Percentiles rank a stretch among this genome's conserved stretches.
Evolutionary conservation across 2,797 vertebrate species (phyloP).

Genomic region (Cuculus canorus): DNA sequence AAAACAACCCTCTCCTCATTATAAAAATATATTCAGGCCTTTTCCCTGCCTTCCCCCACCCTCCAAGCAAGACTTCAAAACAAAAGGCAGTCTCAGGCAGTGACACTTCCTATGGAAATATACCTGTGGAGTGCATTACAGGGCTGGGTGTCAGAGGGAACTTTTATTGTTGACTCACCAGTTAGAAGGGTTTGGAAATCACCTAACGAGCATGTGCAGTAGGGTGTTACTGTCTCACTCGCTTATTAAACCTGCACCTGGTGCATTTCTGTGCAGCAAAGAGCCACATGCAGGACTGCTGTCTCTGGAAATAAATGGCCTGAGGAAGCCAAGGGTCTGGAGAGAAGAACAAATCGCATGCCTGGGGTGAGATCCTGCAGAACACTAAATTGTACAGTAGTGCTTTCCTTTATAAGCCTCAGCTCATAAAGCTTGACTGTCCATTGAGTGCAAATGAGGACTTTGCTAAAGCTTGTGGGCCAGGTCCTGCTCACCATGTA

Average conservation of each 20-base stretch:
- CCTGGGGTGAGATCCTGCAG: not conserved
- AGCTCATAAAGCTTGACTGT: rapidly evolving
- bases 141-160: not conserved
- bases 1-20: not conserved
- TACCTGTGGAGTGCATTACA: not conserved
- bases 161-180: not conserved
- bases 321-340: not conserved
- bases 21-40: not conserved
- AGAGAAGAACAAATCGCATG: not conserved
- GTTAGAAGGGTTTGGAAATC: conserved; percentile 11
- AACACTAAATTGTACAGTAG: not conserved
- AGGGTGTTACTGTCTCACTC: not conserved
- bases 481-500: not conserved
- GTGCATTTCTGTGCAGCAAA: not conserved
- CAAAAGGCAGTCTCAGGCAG: not conserved
- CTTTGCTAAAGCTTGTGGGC: not conserved
- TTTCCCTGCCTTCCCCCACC: not conserved
- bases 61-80: not conserved
- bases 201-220: not conserved
- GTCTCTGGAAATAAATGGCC: not conserved
- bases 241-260: not conserved
- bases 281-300: not conserved
- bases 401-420: not conserved
- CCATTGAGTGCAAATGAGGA: not conserved
- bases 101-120: not conserved